These are phyloP conservation scores for Elanus axillaris DNA, from an alignment of 2,113 vertebrate species.

Conservation along the genomic window DNA sequence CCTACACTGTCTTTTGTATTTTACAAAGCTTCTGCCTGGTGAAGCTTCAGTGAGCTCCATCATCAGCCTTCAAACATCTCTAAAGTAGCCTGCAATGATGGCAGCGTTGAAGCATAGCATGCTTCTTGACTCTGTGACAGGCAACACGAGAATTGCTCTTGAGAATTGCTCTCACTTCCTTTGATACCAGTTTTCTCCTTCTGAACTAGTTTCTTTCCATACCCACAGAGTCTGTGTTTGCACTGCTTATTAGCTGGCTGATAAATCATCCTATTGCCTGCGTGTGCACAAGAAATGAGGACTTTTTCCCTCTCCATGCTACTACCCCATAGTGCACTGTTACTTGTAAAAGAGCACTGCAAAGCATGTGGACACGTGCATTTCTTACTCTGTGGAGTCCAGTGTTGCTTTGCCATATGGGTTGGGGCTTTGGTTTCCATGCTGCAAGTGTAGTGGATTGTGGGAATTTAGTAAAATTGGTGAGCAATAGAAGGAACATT, in stretches of 20 bases:
- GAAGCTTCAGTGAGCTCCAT: not conserved
- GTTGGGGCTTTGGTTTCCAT: not conserved
- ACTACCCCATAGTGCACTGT: not conserved
- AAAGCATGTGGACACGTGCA: not conserved
- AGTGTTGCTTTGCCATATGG: not conserved
- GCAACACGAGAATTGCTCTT: not conserved
- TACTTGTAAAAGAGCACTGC: not conserved
- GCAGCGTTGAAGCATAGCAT: not conserved
- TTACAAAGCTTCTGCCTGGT: not conserved
- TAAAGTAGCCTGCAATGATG: rapidly evolving
- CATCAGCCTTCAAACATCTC: not conserved
- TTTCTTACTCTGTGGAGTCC: not conserved
- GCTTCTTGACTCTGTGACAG: not conserved
- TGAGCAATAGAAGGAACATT: not conserved
- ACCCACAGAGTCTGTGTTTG: not conserved
- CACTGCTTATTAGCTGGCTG: not conserved
- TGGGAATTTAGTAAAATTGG: not conserved
- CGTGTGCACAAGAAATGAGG: not conserved
- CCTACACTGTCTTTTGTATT: not conserved
- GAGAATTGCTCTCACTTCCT: not conserved
- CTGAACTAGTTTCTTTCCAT: not conserved
- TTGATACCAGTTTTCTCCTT: not conserved
- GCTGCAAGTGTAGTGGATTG: not conserved
- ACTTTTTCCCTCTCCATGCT: not conserved
- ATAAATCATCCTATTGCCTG: not conserved